Base-by-base conservation (phyloP, 2,888 invertebrate species). In the Polydrusus cervinus region DNA sequence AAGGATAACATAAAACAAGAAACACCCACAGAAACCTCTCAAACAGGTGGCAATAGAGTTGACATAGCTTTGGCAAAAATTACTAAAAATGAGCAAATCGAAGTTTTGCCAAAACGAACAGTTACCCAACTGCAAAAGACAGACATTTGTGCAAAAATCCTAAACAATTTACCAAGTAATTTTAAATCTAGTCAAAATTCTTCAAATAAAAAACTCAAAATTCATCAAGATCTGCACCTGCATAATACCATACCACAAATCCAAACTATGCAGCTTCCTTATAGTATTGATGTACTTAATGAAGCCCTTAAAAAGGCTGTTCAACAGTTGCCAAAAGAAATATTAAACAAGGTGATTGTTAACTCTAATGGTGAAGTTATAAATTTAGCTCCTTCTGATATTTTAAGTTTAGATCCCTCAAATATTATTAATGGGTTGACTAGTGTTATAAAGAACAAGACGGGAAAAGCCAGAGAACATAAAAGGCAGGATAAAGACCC, bases 1-100 rank as follows among this genome's bases (percentile, higher is more conserved):
- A 90, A 90, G 82, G 90, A 90, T 82, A 88, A 87, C n/a, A 47
- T 30, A 60, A 76, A 69, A 60, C 13, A 45, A 53, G 72, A 76
- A n/a, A 13, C n/a, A 38, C 18, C 13, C 13, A 16, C 11, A 7
- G 66, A 66, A 13, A 16, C 64, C n/a, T 0, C 38, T 53, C 51
- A 53, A 20, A 18, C 53, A 51, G 6, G n/a, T 16, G 51, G 1
- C 30, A 53, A 53, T 18, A 53, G 79, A 78, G 72, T 77, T 77
- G 53, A 51, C 68, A n/a, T 47, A 3, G 16, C 57, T 40, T 60
- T 13, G 0, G 10, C 57, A 16, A 60, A 60, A 60, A 38, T 14
- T 3, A 25, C 30, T 0, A 60, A 60, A 60, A 40, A 38, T 38
- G 57, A 60, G 0, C 57, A 38, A 16, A 60, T 40, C 6, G 38